Evolutionary conservation across 92 coral and sea anemone genomes (phyloP).

Genomic region (Paragorgia papillata): DNA sequence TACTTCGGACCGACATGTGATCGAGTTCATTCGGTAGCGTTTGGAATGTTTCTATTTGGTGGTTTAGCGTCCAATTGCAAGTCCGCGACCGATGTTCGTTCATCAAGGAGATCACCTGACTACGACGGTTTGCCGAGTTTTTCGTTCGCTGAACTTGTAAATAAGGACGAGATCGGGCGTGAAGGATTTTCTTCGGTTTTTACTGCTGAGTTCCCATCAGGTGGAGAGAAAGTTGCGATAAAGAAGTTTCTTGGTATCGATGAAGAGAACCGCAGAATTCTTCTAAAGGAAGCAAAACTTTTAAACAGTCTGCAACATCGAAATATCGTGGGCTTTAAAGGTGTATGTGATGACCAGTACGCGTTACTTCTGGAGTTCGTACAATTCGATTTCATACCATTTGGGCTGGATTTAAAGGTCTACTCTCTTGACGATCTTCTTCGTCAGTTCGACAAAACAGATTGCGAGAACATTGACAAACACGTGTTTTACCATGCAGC

Average conservation of each 20-base stretch:
- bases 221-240: constrained; percentile 15
- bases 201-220: constrained; percentile 6
- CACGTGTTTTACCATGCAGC: constrained; percentile 28
- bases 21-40: no score
- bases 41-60: constrained; percentile 30
- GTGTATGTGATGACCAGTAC: constrained; percentile 28
- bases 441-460: neutral
- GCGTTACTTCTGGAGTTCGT: no score
- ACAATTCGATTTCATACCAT: constrained; percentile 52
- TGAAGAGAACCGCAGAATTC: neutral
- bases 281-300: constrained; percentile 34
- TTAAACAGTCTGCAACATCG: constrained; percentile 18
- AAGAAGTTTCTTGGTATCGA: constrained; percentile 21
- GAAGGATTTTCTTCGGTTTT: constrained; percentile 38
- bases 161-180: constrained; percentile 32
- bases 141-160: constrained; percentile 12
- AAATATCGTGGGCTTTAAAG: constrained; percentile 32
- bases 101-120: neutral
- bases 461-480: constrained; percentile 16
- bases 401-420: constrained; percentile 26
- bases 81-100: neutral
- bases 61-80: constrained; percentile 10
- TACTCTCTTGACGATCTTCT: constrained; percentile 46
- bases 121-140: neutral
- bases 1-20: no score